Base-by-base conservation (phyloP, 2,113 vertebrate species). In the Mustela nigripes region DNA sequence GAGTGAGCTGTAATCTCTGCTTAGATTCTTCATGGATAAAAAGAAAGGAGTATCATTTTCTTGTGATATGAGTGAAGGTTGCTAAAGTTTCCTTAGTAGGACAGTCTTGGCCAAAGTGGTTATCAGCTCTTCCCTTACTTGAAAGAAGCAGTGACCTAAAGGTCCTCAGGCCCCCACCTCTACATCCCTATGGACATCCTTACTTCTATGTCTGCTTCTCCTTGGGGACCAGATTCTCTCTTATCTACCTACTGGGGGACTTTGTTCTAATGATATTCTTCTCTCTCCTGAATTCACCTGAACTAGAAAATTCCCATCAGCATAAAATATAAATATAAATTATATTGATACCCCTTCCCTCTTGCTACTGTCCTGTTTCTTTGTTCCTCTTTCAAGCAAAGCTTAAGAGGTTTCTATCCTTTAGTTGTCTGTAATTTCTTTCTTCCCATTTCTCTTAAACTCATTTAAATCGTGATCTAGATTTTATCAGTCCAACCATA, bases 101-200 rank as follows among this genome's bases (percentile, higher is more conserved):
- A 33, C 24, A 50, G 79, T 42, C 22, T 73, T 26, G 45, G 42
- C 50, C 48, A 73, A 18, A 16, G 18, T 53, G 22, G 18, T 82
- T 42, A 4, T 9, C 39, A 14, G 15, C 15, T 45, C n/a, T 82
- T 89, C 45, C 21, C 6, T 33, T 86, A 45, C 7, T 10, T 80
- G 53, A 90, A 96, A 80, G 93, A 92, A 96, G 24, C 7, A 33
- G 7, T 86, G 67, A 58, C 7, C 58, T 31, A 80, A 50, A 84
- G 71, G 4, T n/a, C 80, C 28, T 56, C 42, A 85, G 65, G 39
- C 15, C 58, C 45, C 31, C 21, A 16, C 15, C 21, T 79, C 28
- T 26, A 5, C 11, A 36, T 78, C 81, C 62, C 33, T 84, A 33
- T 9, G 45, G 19, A 53, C 22, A 24, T 28, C 53, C 50, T 33